Evolutionary conservation across 2,113 vertebrate species (phyloP).

Genomic region (Trichechus manatus): DNA sequence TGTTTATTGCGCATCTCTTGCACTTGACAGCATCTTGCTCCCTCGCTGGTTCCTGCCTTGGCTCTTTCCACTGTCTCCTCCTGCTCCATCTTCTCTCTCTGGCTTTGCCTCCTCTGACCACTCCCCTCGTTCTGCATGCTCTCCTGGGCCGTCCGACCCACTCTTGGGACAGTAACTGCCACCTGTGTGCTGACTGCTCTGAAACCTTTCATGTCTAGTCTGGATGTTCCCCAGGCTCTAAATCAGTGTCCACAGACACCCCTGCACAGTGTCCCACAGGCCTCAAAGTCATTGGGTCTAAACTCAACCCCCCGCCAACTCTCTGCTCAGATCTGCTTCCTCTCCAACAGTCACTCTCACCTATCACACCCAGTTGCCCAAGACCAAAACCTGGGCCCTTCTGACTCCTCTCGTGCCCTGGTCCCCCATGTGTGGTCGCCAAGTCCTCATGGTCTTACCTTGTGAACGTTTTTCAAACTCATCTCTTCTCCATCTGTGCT

Average conservation of each 20-base stretch:
- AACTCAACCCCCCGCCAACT: too few species aligned
- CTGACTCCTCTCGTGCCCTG: neutral
- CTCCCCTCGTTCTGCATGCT: too few species aligned
- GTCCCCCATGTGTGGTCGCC: neutral
- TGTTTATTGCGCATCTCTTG: neutral
- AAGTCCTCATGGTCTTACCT: too few species aligned
- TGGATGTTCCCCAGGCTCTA: neutral
- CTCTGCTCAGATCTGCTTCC: neutral
- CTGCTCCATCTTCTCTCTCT: neutral
- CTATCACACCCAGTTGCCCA: fast-evolving
- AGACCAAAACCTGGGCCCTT: neutral
- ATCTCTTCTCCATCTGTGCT: neutral
- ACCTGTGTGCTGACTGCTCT: fast-evolving
- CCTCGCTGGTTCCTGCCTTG: neutral
- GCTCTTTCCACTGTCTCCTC: neutral
- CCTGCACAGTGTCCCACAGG: fast-evolving
- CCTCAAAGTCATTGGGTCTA: neutral
- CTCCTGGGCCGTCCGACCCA: neutral
- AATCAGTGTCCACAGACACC: fast-evolving
- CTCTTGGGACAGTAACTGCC: neutral
- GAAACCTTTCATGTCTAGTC: neutral
- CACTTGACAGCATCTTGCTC: neutral
- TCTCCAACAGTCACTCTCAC: neutral
- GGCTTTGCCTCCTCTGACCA: neutral
- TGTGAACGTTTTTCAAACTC: neutral